Percentiles rank a stretch among this genome's conserved stretches.
These are phyloP conservation scores for Choloepus hoffmanni DNA, from an alignment of 2,113 vertebrate species.

Conservation along the genomic window DNA sequence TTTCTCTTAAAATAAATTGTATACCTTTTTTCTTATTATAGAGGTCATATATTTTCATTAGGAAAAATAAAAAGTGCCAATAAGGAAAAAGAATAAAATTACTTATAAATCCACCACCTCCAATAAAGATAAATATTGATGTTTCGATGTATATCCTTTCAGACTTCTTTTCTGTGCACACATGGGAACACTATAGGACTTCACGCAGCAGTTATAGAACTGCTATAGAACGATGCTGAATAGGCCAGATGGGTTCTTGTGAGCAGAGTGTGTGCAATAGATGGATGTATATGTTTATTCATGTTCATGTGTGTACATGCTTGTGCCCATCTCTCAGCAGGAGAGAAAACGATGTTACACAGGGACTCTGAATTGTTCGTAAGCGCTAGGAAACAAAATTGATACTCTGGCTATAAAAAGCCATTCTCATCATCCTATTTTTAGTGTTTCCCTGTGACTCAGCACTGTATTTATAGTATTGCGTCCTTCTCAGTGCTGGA, in stretches of 20 bases:
- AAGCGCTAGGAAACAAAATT: slow-evolving; percentile 1
- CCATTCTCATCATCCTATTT: neutral
- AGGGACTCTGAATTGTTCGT: neutral
- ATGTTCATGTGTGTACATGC: too few species aligned
- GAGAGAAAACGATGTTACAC: neutral
- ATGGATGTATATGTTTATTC: neutral
- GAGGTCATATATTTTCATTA: neutral
- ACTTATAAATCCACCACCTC: neutral
- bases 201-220: neutral
- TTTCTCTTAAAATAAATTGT: neutral
- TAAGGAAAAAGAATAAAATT: neutral
- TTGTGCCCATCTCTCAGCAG: neutral
- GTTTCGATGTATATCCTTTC: neutral
- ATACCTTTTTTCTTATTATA: neutral
- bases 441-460: slow-evolving; percentile 54
- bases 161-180: neutral
- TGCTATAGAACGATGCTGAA: neutral
- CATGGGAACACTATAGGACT: too few species aligned
- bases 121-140: neutral
- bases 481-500: neutral
- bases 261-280: neutral
- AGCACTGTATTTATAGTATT: neutral
- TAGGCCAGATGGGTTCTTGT: neutral
- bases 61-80: neutral
- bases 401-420: neutral